phyloP scores from a whole-genome alignment of 2,797 vertebrate species.

The Salmo trutta region DNA sequence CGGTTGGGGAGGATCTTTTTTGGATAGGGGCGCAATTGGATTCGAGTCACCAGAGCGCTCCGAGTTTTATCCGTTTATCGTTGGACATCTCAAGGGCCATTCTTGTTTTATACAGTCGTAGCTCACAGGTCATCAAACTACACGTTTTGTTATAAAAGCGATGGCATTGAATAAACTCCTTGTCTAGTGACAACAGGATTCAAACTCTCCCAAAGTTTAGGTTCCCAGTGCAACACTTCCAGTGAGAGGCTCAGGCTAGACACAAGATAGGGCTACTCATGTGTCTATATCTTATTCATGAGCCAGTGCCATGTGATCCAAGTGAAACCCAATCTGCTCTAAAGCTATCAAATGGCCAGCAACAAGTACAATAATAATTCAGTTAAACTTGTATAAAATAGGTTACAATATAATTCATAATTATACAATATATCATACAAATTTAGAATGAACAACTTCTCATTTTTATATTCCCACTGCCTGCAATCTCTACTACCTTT shows the following conservation, averaged over 20 bases:
- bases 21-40: background rate
- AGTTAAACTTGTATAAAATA: background rate
- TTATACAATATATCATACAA: background rate
- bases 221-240: background rate
- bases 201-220: background rate
- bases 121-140: background rate
- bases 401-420: background rate
- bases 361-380: background rate
- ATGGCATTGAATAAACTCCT: background rate
- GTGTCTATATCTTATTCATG: conserved; percentile 71
- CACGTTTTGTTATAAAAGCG: background rate
- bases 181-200: background rate
- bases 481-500: too few species aligned
- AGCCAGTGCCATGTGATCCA: conserved; percentile 39
- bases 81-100: background rate
- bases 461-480: background rate
- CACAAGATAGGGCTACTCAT: conserved; percentile 52
- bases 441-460: background rate
- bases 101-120: background rate
- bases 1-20: background rate
- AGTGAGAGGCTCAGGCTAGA: background rate
- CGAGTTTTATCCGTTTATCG: background rate
- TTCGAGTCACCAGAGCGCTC: background rate
- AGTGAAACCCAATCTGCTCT: conserved; percentile 56
- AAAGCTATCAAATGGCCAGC: conserved; percentile 50